Base-by-base conservation (phyloP, 2,797 vertebrate species). In the Halcyon leucocephala region DNA sequence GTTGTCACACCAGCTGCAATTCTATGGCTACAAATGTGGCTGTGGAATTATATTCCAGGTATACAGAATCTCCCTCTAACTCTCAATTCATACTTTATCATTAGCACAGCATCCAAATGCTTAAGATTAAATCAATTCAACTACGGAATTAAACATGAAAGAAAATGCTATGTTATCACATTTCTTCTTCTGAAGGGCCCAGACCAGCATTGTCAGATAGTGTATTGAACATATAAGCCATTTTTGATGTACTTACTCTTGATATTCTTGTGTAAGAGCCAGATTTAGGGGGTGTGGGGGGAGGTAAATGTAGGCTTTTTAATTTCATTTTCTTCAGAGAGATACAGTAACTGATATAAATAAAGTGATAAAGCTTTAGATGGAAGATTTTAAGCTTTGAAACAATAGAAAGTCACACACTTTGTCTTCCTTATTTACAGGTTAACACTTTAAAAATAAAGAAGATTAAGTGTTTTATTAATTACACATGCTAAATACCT, bases 1-100 rank as follows among this genome's bases (percentile, higher is more conserved):
- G 51, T 79, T 95, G 92, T 90, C 78, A 82, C 48, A 84, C 49
- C 52, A 70, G 80, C 60, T 86, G 60, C 49, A 94, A 86, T 67
- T 86, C 66, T 77, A 5, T 39, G 64, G 64, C 62, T 93, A 84
- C 58, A 86, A 70, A 82, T 37, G 55, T 67, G 52, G 41, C 64
- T 77, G 74, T 64, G 60, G 64, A 93, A 91, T 67, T 79, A 64
- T 42, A 77, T 57, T 35, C 25, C 74, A 93, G 52, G 64, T 90
- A 73, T 42, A 49, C 18, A 86, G 51, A 82, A 82, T 73, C 18
- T 44, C 24, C 65, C 29, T 70, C 39, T 42, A 64, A 31, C 3
- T 88, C 81, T 51, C 54, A 62, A 46, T 66, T 69, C 0, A 0
- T 88, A 48, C 49, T 86, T 83, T 5, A 14, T 58, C 58, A 52